phyloP scores from a whole-genome alignment of 37 sponge, comb jelly and placozoan species.

The Agelas oroides region DNA sequence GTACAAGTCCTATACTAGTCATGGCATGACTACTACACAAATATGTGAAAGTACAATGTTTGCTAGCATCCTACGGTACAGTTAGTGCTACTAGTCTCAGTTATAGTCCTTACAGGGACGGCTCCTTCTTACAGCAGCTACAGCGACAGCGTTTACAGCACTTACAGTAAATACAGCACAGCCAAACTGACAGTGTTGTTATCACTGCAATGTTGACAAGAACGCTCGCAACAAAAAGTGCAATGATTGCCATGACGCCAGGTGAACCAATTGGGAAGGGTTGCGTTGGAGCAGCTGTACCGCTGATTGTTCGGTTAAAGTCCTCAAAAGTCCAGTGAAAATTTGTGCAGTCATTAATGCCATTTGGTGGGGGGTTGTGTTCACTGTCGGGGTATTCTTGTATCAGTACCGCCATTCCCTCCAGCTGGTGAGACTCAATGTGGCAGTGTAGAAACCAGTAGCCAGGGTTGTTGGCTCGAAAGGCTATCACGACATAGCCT shows the following conservation, averaged over 20 bases:
- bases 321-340: conserved; percentile 29
- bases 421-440: conserved; percentile 80
- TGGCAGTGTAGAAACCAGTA: conserved; percentile 96
- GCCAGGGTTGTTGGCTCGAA: conserved; percentile 88
- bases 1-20: too few species aligned
- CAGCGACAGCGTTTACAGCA: too few species aligned
- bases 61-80: neutral
- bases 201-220: too few species aligned
- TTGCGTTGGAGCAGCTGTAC: neutral
- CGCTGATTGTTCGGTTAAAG: neutral
- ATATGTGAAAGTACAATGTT: too few species aligned
- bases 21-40: too few species aligned
- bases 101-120: neutral
- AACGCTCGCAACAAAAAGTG: too few species aligned
- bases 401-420: conserved; percentile 83
- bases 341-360: conserved; percentile 17
- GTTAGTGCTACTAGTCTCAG: neutral
- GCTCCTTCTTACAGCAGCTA: too few species aligned
- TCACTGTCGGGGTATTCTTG: conserved; percentile 36
- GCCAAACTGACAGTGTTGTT: too few species aligned
- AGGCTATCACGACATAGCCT: conserved; percentile 83
- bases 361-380: conserved; percentile 30
- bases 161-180: too few species aligned
- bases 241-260: too few species aligned
- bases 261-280: too few species aligned